Evolutionary conservation across 2,888 invertebrate genomes (phyloP), one percentile per base, ranked within the genome.

Genomic region (Nineta flava): DNA sequence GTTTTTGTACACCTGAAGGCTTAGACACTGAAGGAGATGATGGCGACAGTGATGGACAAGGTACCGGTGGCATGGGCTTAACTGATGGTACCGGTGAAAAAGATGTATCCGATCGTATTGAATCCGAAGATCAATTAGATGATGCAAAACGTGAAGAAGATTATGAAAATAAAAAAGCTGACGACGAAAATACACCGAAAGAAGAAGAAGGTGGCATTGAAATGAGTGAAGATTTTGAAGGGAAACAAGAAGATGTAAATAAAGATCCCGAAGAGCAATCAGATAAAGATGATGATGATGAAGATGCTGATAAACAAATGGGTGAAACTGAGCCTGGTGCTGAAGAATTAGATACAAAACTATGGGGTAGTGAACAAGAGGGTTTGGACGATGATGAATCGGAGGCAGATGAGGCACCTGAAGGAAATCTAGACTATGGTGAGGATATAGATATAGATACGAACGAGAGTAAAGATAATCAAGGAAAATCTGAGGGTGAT

Each of bases 211-310:
- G 90, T 47, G 93, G 92, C 15, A 82, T 96, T 49, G 94, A 96
- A 59, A 94, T 96, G 92, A 86, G 87, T 15, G 94, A 95, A 56
- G 91, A 97, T 63, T 94, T 97, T 62, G 93, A 93, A 51, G 90
- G 86, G 0, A 83, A 88, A 64, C 66, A 85, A 51, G 88, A 91
- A 62, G 75, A 68, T 38, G 26, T 21, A 13, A 83, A 87, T 3
- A 75, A 81, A 67, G 75, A 76, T 51, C 68, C 65, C 1, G 78
- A 79, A 4, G 75, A 81, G 17, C 77, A 77, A 0, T 71, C 77
- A 1, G 74, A 83, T 1, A 71, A 74, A 1, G 70, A 73, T 13
- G 75, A 83, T 12, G 79, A 26, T 26, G 26, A 26, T 26, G 83
- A 26, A 16, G 87, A 96, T 56, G 72, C 86, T 2, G 94, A 96